Evolutionary conservation across 2,888 invertebrate species (phyloP).

Genomic region (Trimorus sp.): DNA sequence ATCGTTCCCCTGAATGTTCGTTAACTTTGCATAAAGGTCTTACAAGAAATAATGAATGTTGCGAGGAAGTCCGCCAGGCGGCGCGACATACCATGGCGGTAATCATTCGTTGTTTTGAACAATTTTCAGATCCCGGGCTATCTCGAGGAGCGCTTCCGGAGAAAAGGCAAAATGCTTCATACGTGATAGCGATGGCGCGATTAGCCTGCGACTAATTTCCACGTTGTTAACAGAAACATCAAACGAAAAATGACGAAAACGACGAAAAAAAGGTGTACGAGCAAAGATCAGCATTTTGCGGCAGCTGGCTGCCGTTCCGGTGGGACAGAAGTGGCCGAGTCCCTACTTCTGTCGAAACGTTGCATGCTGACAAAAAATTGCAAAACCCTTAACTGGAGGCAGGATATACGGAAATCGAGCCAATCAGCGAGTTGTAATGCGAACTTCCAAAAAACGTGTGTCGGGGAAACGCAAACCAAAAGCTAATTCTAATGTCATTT

Average conservation of each 20-base stretch:
- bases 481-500: slow-evolving; percentile 28
- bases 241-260: slow-evolving; percentile 26
- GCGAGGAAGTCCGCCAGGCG: slow-evolving; percentile 24
- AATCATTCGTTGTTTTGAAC: slow-evolving; percentile 55
- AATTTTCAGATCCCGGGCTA: slow-evolving; percentile 84
- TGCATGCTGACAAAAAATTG: slow-evolving; percentile 30
- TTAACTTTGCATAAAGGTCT: too few species aligned
- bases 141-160: slow-evolving; percentile 84
- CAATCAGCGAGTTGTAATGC: too few species aligned
- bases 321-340: slow-evolving; percentile 53
- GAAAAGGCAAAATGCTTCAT: slow-evolving; percentile 78
- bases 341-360: slow-evolving; percentile 49
- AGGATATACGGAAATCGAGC: background rate
- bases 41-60: too few species aligned
- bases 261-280: slow-evolving; percentile 3
- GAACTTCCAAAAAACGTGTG: background rate
- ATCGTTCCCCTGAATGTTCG: too few species aligned
- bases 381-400: slow-evolving; percentile 18
- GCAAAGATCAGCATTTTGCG: slow-evolving; percentile 52
- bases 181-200: slow-evolving; percentile 77
- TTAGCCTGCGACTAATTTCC: slow-evolving; percentile 69
- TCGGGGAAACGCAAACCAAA: background rate
- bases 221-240: slow-evolving; percentile 58
- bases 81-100: slow-evolving; percentile 30
- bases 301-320: slow-evolving; percentile 66